These are phyloP conservation scores for Lasioglossum morio DNA, from an alignment of 2,888 invertebrate genomes.

Conservation along the genomic window DNA sequence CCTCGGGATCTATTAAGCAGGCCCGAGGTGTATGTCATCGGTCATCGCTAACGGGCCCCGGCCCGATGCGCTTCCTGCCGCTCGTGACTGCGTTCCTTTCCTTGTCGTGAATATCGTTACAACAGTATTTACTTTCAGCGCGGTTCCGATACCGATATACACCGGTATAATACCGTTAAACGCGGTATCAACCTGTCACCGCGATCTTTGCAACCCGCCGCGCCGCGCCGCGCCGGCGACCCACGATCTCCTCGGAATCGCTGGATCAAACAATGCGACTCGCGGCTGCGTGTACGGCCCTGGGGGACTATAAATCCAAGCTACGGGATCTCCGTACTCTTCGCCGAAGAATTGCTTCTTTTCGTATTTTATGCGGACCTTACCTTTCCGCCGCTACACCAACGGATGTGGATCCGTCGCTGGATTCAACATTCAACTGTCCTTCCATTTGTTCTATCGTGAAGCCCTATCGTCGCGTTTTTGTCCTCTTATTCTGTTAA, in stretches of 20 bases:
- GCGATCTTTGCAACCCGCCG: conserved; percentile 24
- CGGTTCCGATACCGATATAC: conserved; percentile 53
- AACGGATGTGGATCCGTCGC: not conserved
- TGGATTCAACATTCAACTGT: not conserved
- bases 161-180: conserved; percentile 66
- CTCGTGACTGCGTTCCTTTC: conserved; percentile 38
- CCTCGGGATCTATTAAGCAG: conserved; percentile 40
- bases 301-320: conserved; percentile 41
- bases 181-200: conserved; percentile 62
- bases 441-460: not conserved
- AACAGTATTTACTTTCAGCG: conserved; percentile 63
- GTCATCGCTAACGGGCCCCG: conserved; percentile 51
- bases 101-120: conserved; percentile 67
- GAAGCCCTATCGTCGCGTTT: not conserved
- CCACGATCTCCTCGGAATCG: conserved; percentile 43
- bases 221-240: conserved; percentile 12
- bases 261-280: conserved; percentile 52
- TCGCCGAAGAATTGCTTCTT: conserved; percentile 6
- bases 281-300: conserved; percentile 13
- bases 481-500: not conserved
- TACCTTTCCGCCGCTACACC: not conserved
- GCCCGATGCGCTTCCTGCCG: conserved; percentile 34
- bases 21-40: conserved; percentile 37
- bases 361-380: not conserved
- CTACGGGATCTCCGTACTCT: not conserved